A percentile compares a stretch with the other conserved stretches of the same genome.
Conservation (phyloP, 2,797 vertebrate genomes). For the Xiphorhynchus erythropygius region DNA sequence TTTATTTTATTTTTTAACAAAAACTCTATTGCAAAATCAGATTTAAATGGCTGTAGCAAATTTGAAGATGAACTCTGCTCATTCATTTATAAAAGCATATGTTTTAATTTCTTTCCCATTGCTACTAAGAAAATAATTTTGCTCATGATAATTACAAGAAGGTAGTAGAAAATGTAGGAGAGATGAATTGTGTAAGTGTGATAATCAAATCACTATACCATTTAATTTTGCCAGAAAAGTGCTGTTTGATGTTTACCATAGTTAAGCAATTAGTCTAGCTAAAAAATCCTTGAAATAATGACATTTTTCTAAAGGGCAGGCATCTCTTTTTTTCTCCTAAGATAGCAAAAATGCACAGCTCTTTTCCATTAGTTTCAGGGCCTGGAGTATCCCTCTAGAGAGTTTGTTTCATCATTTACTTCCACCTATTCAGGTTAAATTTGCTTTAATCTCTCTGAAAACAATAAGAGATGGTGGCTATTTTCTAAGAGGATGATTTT, state of each 20-base stretch:
- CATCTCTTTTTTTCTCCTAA: not conserved
- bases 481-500: constrained; percentile 34
- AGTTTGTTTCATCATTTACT: constrained; percentile 11
- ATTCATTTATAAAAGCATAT: not conserved
- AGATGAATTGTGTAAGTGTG: constrained; percentile 3
- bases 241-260: constrained; percentile 33
- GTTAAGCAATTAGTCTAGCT: not conserved
- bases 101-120: constrained; percentile 10
- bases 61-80: not conserved
- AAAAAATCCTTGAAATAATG: not conserved
- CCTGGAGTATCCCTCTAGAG: not conserved
- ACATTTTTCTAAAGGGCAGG: not conserved
- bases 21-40: not conserved
- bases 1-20: not conserved
- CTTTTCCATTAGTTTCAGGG: not conserved
- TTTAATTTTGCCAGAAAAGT: constrained; percentile 28
- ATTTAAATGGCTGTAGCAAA: not conserved
- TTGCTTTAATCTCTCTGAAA: constrained; percentile 36
- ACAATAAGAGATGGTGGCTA: not conserved
- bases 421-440: constrained; percentile 23
- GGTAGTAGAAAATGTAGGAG: constrained; percentile 29
- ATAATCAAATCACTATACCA: constrained; percentile 25
- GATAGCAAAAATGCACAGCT: not conserved
- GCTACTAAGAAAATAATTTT: constrained; percentile 17
- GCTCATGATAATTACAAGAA: not conserved